phyloP scores from a whole-genome alignment of 2,888 invertebrate species.

The Limnephilus rhombicus region DNA sequence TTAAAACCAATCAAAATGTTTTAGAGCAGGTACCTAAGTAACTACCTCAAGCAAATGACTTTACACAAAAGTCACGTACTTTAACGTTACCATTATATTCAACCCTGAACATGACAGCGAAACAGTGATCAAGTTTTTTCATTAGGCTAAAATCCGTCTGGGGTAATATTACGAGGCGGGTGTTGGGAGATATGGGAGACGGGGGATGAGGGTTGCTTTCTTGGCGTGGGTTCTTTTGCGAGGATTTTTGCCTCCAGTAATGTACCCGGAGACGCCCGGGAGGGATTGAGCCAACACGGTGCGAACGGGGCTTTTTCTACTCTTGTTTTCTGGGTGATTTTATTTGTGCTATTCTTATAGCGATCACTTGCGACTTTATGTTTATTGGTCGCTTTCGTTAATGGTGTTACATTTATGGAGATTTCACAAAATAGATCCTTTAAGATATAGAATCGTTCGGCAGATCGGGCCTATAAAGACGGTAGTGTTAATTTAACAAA shows the following conservation, averaged over 20 bases:
- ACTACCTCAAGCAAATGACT: too few species aligned
- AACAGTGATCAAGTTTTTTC: constrained; percentile 50
- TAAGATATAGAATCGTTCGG: too few species aligned
- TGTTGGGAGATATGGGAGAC: not conserved
- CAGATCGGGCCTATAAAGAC: too few species aligned
- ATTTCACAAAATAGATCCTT: too few species aligned
- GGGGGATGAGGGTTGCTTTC: not conserved
- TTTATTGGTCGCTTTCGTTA: not conserved
- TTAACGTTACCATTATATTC: not conserved
- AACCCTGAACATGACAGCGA: not conserved
- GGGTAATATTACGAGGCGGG: constrained; percentile 4
- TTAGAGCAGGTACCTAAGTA: too few species aligned
- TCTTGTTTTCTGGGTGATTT: not conserved
- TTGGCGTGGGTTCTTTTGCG: not conserved
- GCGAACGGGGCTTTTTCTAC: not conserved
- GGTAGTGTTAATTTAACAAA: too few species aligned
- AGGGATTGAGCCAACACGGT: not conserved
- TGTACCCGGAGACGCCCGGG: not conserved
- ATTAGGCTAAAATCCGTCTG: constrained; percentile 48
- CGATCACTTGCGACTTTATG: not conserved
- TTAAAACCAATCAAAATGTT: too few species aligned
- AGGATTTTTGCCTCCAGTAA: not conserved
- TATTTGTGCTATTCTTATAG: not conserved
- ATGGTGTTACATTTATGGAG: too few species aligned
- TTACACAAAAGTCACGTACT: too few species aligned